Base-by-base conservation (phyloP, 1,140 invertebrate species). In the Rhyzopertha dominica region DNA sequence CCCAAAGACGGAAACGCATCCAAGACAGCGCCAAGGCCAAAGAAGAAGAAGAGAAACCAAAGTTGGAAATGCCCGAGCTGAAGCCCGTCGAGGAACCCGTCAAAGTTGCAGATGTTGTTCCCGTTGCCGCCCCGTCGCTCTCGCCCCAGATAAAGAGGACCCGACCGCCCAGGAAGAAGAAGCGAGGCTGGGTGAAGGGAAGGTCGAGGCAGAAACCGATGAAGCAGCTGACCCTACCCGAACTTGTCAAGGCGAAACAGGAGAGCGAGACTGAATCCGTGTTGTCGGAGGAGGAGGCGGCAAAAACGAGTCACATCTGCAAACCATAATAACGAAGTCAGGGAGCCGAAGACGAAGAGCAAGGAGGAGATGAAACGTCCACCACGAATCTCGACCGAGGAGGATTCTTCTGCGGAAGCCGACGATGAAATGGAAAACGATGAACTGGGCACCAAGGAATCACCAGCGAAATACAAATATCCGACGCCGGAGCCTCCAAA, bases 381-480 rank as follows among this genome's bases (percentile, higher is more conserved):
- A 19, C 49, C 55, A 10, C 55, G 55, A 23, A 66, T 71, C 51
- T 69, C 69, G 7, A 70, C 67, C 17, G 74, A 66, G 20, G 76
- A 79, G 63, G 75, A 78, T 60, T 79, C 76, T 0, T 77, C 74
- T 16, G 75, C 75, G 3, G 76, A 79, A 59, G 75, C 74, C 14
- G 76, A 77, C 61, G 75, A 79, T 56, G 76, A 79, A 59, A 77
- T 77, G 75, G 75, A 79, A 52, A 71, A 75, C 18, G 75, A 79
- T 40, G 75, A 78, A 59, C 48, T 61, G 20, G n/a, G n/a, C n/a
- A n/a, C n/a, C n/a, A n/a, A n/a, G n/a, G n/a, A n/a, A n/a, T n/a
- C n/a, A n/a, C n/a, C n/a, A n/a, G n/a, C n/a, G n/a, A n/a, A n/a
- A n/a, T n/a, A n/a, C n/a, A n/a, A n/a, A n/a, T n/a, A n/a, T n/a